Evolutionary conservation across 2,113 vertebrate species (phyloP), one percentile per base, ranked within the genome.

Genomic region (Oophaga pumilio): DNA sequence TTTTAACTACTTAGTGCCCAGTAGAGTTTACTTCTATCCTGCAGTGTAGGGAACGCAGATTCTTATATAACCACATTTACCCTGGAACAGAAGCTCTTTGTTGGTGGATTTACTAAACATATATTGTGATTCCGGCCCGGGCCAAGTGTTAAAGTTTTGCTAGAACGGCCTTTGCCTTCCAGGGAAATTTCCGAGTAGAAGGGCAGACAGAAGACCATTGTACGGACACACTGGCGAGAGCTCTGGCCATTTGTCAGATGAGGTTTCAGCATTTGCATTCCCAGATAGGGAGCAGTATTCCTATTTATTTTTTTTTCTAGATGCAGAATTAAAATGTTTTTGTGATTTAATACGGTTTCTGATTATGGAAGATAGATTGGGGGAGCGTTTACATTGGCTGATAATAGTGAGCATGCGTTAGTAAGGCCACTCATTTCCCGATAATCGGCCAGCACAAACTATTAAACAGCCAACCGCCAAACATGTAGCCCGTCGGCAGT

Each of bases 161-260:
- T 78, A 2, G 76, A 52, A 12, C 52, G 15, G 52, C 76, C 17
- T 18, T 78, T 78, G 76, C 57, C 52, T 76, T 52, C 43, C 73
- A 49, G 43, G 43, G 73, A 76, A 76, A 50, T 12, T 76, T 49
- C 10, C 33, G 52, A 52, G 73, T 76, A 76, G 49, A 24, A 53
- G n/a, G 56, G 50, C n/a, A 77, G 22, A 77, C 76, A 24, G 76
- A 56, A 77, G 50, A 24, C 49, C 33, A 74, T 74, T 74, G 71
- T 74, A 49, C 2, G 71, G 33, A 17, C 71, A 22, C 71, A 6
- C 71, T 74, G 43, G 43, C 18, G 49, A 53, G 50, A 24, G 12
- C 50, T n/a, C 76, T 77, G 76, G 50, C 74, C 50, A 53, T n/a
- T n/a, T 77, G 50, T 24, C 12, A 50, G 49, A 24, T 53, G 56